phyloP scores from a whole-genome alignment of 2,113 vertebrate genomes.

The Sula dactylatra region DNA sequence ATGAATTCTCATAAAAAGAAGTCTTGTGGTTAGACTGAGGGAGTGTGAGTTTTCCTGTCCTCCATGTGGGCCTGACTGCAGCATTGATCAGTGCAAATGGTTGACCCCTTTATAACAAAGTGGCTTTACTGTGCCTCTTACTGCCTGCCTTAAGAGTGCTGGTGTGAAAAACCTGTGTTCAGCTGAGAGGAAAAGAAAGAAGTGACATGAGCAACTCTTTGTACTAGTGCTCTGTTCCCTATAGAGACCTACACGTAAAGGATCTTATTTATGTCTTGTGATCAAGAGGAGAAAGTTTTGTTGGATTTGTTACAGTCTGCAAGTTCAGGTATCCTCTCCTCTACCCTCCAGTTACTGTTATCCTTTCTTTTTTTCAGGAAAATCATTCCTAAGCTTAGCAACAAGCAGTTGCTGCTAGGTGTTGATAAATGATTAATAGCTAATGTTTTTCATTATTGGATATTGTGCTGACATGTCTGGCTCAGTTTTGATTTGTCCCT shows the following conservation, averaged over 20 bases:
- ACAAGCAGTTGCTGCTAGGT: background rate
- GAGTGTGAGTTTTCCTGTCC: background rate
- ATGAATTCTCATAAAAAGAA: background rate
- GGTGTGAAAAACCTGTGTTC: background rate
- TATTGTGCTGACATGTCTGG: background rate
- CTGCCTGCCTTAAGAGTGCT: background rate
- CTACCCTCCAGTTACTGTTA: background rate
- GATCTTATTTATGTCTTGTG: background rate
- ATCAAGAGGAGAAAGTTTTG: background rate
- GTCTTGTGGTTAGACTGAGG: background rate
- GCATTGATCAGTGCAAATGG: background rate
- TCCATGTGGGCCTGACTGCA: background rate
- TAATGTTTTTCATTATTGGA: background rate
- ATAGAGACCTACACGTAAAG: background rate
- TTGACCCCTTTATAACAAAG: background rate
- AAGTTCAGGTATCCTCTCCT: background rate
- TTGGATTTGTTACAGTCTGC: background rate
- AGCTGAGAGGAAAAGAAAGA: background rate
- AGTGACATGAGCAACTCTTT: background rate
- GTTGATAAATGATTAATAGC: background rate
- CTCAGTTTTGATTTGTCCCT: background rate
- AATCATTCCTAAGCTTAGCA: background rate
- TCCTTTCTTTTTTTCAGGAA: background rate
- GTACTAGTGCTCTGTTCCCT: background rate
- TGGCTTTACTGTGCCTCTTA: background rate